Evolutionary conservation across 2,888 invertebrate species (phyloP), one percentile per base, ranked within the genome.

Genomic region (Chorisops tibialis): DNA sequence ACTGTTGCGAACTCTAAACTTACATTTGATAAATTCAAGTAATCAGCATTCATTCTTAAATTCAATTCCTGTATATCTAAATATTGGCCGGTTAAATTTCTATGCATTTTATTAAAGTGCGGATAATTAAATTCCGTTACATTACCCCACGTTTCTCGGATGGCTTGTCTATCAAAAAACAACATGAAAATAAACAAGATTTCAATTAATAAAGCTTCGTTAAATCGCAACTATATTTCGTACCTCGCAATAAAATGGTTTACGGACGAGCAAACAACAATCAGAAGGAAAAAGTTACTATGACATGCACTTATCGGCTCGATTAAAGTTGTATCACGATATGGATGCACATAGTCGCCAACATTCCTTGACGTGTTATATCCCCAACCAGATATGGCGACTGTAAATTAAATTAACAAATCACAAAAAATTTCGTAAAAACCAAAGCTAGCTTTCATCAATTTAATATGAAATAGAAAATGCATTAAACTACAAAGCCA

Each of bases 211-310:
- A 30, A n/a, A 37, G 11, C 35, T 22, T 22, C n/a, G 6, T 37
- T 9, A 6, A n/a, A n/a, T n/a, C n/a, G n/a, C n/a, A n/a, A n/a
- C n/a, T n/a, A n/a, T n/a, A n/a, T n/a, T 50, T 38, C 35, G 62
- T 60, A 74, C 73, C 93, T 80, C 41, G 84, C 81, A 35, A 85
- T 83, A 67, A 86, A 83, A 75, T 92, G 87, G 0, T 76, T 74
- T 1, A 89, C 85, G 0, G 88, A 83, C 0, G 92, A 90, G 71
- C 88, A 88, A 0, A 93, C 87, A 19, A 91, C 82, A 64, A 93
- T 85, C 5, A 92, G 77, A 19, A 91, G 75, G 70, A 87, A 85
- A 1, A 85, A 71, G 73, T 75, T 76, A 48, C 70, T 69, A 4
- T 66, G 64, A 70, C 88, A 89, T 39, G 85, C 71, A 63, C 81